Evolutionary conservation across 37 sponge, comb jelly and placozoan genomes (phyloP), one percentile per base, ranked within the genome.

Genomic region (Petrosia ficiformis): DNA sequence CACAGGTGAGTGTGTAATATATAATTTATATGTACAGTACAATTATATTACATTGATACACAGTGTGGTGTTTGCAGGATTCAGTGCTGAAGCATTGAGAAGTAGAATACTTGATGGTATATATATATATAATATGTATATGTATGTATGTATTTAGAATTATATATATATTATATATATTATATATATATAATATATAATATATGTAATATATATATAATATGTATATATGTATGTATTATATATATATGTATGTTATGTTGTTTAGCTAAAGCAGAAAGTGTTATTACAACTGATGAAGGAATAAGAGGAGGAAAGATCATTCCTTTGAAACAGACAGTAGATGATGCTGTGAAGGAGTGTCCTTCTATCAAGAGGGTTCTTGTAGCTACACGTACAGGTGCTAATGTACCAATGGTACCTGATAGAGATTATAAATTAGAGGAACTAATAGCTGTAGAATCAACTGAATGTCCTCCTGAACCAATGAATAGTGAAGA

Each of bases 11-110:
- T 25, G 57, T 58, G 72, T 25, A 10, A 4, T 29, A 36, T 11
- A 10, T 3, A 36, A 61, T 61, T 25, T 2, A 19, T 36, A n/a
- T 31, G 11, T 32, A 2, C 0, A 11, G 64, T 80, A 72, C 30
- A 11, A 21, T 37, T 24, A 3, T 1, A 37, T 25, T 44, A 57
- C 59, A 33, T 32, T 66, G 39, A 48, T 42, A 30, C 34, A 38
- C 56, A 96, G 94, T 75, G 92, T 96, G 5, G 86, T 96, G 31
- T 96, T 96, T 83, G 97, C 89, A 39, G 97, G 97, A 31, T 96
- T 96, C 56, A 93, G 97, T 88, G 87, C 97, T 22, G 94, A 93
- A 63, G 88, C 97, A 14, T 69, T 96, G 57, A 77, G 80, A 34
- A 90, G 70, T 58, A 89, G 97, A 52, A 86, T 96, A 31, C 16